Percentiles rank a stretch among this genome's conserved stretches.
Evolutionary conservation across 2,113 vertebrate species (phyloP).

Genomic region (pig (Sus scrofa)): DNA sequence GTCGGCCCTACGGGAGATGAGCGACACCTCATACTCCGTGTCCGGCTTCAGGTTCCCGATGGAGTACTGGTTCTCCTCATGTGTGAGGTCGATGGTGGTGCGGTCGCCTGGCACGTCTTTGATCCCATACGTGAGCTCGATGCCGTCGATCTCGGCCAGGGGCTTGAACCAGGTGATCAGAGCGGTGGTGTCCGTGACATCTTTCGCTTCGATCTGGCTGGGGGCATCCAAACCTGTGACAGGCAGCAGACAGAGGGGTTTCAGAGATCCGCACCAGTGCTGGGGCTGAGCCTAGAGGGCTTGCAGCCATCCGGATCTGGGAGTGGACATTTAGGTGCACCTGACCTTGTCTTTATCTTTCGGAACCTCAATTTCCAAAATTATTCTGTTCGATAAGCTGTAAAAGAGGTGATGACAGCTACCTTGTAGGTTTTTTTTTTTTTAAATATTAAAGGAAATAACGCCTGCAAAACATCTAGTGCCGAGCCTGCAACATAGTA

Average conservation of each 20-base stretch:
- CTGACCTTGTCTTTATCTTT: background rate
- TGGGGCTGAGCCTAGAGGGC: background rate
- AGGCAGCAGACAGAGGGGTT: background rate
- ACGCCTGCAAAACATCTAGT: background rate
- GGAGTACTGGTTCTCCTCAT: slow-evolving; percentile 94
- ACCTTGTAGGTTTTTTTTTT: background rate
- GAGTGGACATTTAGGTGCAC: background rate
- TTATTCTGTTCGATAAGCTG: background rate
- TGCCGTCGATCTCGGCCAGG: slow-evolving; percentile 92
- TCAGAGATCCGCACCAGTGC: background rate
- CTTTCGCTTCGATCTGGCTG: slow-evolving; percentile 94
- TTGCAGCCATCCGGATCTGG: accelerated
- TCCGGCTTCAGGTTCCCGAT: slow-evolving; percentile 93
- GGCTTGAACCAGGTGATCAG: slow-evolving; percentile 97
- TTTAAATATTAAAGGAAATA: background rate
- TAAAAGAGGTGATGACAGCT: background rate
- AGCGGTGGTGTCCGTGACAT: slow-evolving; percentile 95
- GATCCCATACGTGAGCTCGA: slow-evolving; percentile 93
- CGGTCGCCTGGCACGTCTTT: slow-evolving; percentile 89
- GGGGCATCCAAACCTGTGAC: slow-evolving; percentile 94
- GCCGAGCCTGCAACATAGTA: background rate
- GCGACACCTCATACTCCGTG: slow-evolving; percentile 94
- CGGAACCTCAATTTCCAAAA: background rate
- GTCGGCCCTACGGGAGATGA: slow-evolving; percentile 90
- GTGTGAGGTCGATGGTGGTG: slow-evolving; percentile 91